Percentiles rank a stretch among this genome's conserved stretches.
phyloP scores from a whole-genome alignment of 2,797 vertebrate genomes.

The Muraenolepis orangiensis region DNA sequence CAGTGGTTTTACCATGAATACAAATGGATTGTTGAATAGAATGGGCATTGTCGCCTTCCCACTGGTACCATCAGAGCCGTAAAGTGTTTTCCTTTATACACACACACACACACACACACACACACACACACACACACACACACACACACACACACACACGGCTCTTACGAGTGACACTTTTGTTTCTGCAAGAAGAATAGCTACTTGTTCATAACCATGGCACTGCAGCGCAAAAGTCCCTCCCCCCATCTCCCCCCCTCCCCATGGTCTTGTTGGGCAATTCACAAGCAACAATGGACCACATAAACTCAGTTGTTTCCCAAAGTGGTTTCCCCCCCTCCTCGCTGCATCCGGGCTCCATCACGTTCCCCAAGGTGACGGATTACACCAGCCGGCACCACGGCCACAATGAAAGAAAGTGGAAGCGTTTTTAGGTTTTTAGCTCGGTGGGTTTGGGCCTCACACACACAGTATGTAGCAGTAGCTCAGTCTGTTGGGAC shows the following conservation, averaged over 20 bases:
- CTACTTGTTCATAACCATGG: not conserved
- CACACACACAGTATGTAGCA: too few relatives aligned
- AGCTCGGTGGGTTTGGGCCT: constrained; percentile 31
- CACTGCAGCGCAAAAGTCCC: not conserved
- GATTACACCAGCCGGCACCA: constrained; percentile 24
- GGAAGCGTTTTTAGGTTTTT: constrained; percentile 22
- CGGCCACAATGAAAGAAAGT: constrained; percentile 22
- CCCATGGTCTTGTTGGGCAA: constrained; percentile 16
- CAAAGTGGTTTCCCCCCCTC: constrained; percentile 10
- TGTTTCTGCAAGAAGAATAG: not conserved
- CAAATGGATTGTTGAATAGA: not conserved
- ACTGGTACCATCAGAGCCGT: not conserved
- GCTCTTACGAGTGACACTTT: too few relatives aligned
- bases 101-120: not conserved
- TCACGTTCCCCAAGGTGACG: constrained; percentile 25
- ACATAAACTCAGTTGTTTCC: constrained; percentile 1
- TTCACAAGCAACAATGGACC: not conserved
- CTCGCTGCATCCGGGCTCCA: constrained; percentile 7
- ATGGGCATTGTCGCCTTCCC: not conserved
- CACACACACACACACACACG: not conserved
- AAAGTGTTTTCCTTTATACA: not conserved
- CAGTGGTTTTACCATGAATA: not conserved
- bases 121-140: not conserved
- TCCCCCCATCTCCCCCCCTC: not conserved
- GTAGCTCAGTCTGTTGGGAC: too few relatives aligned